Percentiles rank a stretch among this genome's conserved stretches.
These are phyloP conservation scores for Probosciger aterrimus DNA, from an alignment of 2,113 vertebrate genomes.

Conservation along the genomic window DNA sequence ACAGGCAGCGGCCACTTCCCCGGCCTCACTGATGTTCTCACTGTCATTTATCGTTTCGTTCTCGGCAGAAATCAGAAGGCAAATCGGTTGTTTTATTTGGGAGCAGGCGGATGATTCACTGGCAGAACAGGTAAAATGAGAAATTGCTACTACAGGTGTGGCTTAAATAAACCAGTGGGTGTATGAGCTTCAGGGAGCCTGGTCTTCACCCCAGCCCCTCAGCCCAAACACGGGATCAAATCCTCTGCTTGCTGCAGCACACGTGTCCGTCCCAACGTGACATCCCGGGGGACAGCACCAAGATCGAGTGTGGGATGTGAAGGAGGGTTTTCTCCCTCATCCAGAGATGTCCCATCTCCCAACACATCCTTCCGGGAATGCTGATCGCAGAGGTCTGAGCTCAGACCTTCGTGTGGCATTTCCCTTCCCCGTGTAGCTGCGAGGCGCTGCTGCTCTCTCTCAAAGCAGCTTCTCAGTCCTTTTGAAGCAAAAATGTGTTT, in stretches of 20 bases:
- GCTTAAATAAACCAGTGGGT: background rate
- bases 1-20: rapidly evolving
- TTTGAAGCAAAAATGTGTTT: background rate
- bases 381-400: rapidly evolving
- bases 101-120: constrained; percentile 51
- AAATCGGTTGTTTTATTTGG: constrained; percentile 78
- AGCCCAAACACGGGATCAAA: rapidly evolving
- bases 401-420: rapidly evolving
- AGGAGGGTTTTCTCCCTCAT: background rate
- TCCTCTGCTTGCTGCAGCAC: background rate
- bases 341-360: rapidly evolving
- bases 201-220: background rate
- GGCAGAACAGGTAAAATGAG: constrained; percentile 61
- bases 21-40: rapidly evolving
- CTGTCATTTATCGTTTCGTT: background rate
- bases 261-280: background rate
- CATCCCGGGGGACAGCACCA: background rate
- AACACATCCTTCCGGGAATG: rapidly evolving
- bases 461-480: background rate
- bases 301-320: rapidly evolving
- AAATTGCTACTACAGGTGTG: background rate
- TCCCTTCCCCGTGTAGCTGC: rapidly evolving
- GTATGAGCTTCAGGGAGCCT: background rate
- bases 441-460: rapidly evolving
- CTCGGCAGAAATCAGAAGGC: constrained; percentile 74